Evolutionary conservation across 1,140 invertebrate genomes (phyloP), one percentile per base, ranked within the genome.

Genomic region (Centruroides vittatus): DNA sequence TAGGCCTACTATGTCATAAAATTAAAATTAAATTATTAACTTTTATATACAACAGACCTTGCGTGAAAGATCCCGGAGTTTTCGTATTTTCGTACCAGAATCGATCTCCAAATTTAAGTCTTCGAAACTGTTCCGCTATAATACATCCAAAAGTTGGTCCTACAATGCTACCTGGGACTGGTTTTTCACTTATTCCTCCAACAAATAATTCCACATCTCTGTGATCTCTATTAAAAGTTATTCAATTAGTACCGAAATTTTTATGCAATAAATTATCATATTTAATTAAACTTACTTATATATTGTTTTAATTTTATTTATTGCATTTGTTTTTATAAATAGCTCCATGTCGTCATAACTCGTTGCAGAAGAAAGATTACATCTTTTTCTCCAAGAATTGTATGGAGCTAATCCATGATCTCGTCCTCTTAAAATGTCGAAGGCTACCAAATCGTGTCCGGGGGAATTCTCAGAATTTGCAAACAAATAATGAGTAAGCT

Each of bases 121-220:
- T 87, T 62, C 86, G 76, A 76, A 96, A 95, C 75, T 97, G 93
- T 61, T 92, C 89, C 46, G 87, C 92, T 65, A 98, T 88, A 63
- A 98, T 92, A 70, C 94, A 98, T 35, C 91, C 92, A 71, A 97
- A 89, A 0, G 93, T 97, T 0, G 94, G 93, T 6, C 94, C 94
- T 0, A 97, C 87, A 0, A 96, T 72, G 8, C 90, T 93, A 50
- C 88, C 89, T 3, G 69, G 60, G n/a, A 75, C 58, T 69, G 88
- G 85, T 34, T 64, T 70, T 68, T 85, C 84, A 5, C 80, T 71
- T 10, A 82, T 72, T 4, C 75, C 80, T 10, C 78, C 81, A n/a
- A 79, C 73, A 66, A 81, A 82, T 6, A 85, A 68, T 68, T 86
- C 84, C 8, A 84, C 76, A 64, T 86, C 84, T 57, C 84, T 75